These are phyloP conservation scores for Drosophila seguyi DNA, from an alignment of 1,140 invertebrate species.

Conservation along the genomic window DNA sequence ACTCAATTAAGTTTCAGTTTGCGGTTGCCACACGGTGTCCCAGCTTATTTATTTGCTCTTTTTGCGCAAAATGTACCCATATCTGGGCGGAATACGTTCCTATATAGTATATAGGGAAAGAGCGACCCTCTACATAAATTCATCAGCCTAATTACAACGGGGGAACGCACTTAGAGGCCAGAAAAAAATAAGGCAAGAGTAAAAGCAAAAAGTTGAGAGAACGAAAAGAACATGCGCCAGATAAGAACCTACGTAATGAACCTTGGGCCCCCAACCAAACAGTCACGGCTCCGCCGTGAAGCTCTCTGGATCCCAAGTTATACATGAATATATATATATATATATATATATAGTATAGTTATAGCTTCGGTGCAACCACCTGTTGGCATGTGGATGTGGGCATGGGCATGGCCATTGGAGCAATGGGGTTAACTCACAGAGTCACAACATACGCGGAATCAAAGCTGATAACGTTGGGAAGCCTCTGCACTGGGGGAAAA, in stretches of 20 bases:
- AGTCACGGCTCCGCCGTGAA: conserved; percentile 13
- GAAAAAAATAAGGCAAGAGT: not conserved
- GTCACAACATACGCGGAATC: conserved; percentile 56
- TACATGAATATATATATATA: not conserved
- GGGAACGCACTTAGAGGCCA: conserved; percentile 48
- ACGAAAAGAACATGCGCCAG: conserved; percentile 63
- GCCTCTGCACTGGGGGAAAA: conserved; percentile 17
- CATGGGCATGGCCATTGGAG: conserved; percentile 24
- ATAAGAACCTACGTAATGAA: conserved; percentile 75
- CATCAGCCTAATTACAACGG: conserved; percentile 76
- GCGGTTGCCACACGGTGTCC: conserved; percentile 20
- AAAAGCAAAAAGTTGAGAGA: conserved; percentile 41
- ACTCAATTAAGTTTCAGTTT: conserved; percentile 57
- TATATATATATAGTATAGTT: not conserved
- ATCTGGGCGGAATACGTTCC: conserved; percentile 40
- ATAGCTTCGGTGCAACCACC: conserved; percentile 71
- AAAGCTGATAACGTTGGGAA: conserved; percentile 41
- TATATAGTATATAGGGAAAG: conserved; percentile 12
- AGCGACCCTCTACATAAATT: conserved; percentile 59
- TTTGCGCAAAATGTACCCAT: conserved; percentile 51
- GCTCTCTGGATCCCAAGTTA: conserved; percentile 1
- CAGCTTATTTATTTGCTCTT: conserved; percentile 6
- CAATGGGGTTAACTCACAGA: conserved; percentile 37
- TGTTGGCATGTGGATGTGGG: conserved; percentile 50
- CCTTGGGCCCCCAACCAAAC: conserved; percentile 54